Percentiles rank a stretch among this genome's conserved stretches.
These are phyloP conservation scores for Sturmia bella DNA, from an alignment of 2,888 invertebrate genomes.

Conservation along the genomic window DNA sequence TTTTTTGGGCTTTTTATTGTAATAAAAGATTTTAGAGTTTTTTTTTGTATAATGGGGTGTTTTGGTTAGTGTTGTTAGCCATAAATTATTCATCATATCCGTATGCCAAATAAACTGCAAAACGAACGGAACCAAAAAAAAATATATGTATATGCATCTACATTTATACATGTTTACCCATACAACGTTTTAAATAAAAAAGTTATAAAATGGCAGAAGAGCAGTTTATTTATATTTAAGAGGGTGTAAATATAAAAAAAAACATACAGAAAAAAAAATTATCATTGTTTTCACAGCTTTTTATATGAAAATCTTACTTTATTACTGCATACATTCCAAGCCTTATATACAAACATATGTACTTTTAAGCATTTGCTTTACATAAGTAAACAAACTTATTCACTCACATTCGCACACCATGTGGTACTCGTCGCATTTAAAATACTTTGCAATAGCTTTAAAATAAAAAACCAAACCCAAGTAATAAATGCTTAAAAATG, in stretches of 20 bases:
- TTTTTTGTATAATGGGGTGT: slow-evolving; percentile 47
- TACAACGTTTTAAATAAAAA: slow-evolving; percentile 34
- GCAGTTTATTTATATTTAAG: slow-evolving; percentile 50
- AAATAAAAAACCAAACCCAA: slow-evolving; percentile 53
- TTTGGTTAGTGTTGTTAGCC: slow-evolving; percentile 64
- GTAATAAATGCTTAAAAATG: slow-evolving; percentile 66
- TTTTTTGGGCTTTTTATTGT: slow-evolving; percentile 7
- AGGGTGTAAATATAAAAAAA: slow-evolving; percentile 26
- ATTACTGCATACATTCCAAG: slow-evolving; percentile 34
- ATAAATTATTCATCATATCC: slow-evolving; percentile 70
- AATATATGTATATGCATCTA: too few relatives aligned
- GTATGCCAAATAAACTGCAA: slow-evolving; percentile 63
- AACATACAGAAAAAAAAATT: slow-evolving; percentile 11
- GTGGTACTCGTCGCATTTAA: slow-evolving; percentile 10
- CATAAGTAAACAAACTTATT: neutral
- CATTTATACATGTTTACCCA: neutral
- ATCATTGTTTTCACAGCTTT: slow-evolving; percentile 35
- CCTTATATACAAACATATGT: neutral
- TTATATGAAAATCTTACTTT: slow-evolving; percentile 48
- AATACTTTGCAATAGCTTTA: slow-evolving; percentile 44
- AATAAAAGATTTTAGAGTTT: slow-evolving; percentile 34
- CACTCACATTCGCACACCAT: neutral
- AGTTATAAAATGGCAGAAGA: slow-evolving; percentile 19
- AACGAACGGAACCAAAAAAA: slow-evolving; percentile 26
- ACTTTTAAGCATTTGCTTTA: neutral